A percentile compares a stretch with the other conserved stretches of the same genome.
Conservation (phyloP, 2,113 vertebrate species). For the Antechinus stuartii region DNA sequence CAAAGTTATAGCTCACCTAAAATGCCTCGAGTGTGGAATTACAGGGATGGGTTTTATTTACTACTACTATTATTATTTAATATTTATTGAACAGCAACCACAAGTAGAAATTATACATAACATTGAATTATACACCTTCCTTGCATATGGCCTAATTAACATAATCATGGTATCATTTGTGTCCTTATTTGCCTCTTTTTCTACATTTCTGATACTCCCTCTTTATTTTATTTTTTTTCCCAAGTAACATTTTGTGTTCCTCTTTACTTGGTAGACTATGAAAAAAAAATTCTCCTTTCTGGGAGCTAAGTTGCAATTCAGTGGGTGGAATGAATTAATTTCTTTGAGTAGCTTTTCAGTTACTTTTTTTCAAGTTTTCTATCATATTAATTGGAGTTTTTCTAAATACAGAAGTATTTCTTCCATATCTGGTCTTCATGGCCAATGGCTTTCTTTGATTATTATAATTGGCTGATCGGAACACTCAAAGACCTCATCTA, state of each 20-base stretch:
- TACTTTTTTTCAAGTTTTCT: conserved; percentile 28
- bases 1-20: not conserved
- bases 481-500: conserved; percentile 43
- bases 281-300: conserved; percentile 46
- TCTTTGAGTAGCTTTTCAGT: conserved; percentile 38
- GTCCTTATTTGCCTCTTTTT: not conserved
- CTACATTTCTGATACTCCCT: conserved; percentile 1
- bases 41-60: not conserved
- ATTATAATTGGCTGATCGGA: conserved; percentile 49
- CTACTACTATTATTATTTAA: not conserved
- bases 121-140: not conserved
- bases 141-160: not conserved
- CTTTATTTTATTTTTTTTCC: conserved; percentile 40
- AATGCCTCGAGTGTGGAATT: not conserved
- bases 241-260: conserved; percentile 39
- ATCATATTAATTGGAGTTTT: conserved; percentile 49
- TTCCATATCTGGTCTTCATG: conserved; percentile 16
- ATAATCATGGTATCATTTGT: not conserved
- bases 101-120: not conserved
- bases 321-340: conserved; percentile 73
- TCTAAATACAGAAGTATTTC: conserved; percentile 43
- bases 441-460: not conserved
- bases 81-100: not conserved
- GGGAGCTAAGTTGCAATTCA: conserved; percentile 57
- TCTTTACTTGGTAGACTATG: conserved; percentile 52